Evolutionary conservation across 1,140 invertebrate genomes (phyloP).

Genomic region (Panagrolaimus sp.): DNA sequence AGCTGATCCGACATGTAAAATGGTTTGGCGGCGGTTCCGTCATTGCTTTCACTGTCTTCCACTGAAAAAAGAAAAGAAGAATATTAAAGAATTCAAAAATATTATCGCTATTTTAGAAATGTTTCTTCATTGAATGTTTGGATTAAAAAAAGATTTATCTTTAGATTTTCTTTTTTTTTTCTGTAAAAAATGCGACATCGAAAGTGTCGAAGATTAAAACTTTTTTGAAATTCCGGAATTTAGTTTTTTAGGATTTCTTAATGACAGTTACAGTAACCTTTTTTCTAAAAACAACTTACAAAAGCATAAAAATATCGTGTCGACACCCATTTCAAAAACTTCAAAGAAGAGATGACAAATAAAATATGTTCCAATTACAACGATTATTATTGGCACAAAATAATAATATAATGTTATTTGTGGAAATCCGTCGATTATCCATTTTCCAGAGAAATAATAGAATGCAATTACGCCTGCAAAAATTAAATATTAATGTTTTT

Average conservation of each 20-base stretch:
- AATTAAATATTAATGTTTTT: too few species aligned
- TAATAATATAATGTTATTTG: slow-evolving; percentile 66
- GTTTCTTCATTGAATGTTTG: too few species aligned
- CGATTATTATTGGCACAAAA: slow-evolving; percentile 63
- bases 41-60: slow-evolving; percentile 88
- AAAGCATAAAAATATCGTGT: slow-evolving; percentile 91
- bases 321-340: slow-evolving; percentile 87
- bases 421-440: slow-evolving; percentile 49
- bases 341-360: slow-evolving; percentile 83
- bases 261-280: background rate
- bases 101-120: background rate
- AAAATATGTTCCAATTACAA: slow-evolving; percentile 67
- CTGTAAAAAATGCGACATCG: too few species aligned
- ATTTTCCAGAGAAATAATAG: slow-evolving; percentile 63
- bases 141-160: too few species aligned
- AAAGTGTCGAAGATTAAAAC: too few species aligned
- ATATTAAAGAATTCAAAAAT: background rate
- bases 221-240: too few species aligned
- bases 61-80: slow-evolving; percentile 65
- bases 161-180: too few species aligned
- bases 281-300: slow-evolving; percentile 65
- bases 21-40: slow-evolving; percentile 80
- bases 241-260: too few species aligned
- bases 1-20: slow-evolving; percentile 88
- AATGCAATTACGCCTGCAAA: slow-evolving; percentile 61